Evolutionary conservation across 2,113 vertebrate species (phyloP).

Genomic region (Pyxicephalus adspersus): DNA sequence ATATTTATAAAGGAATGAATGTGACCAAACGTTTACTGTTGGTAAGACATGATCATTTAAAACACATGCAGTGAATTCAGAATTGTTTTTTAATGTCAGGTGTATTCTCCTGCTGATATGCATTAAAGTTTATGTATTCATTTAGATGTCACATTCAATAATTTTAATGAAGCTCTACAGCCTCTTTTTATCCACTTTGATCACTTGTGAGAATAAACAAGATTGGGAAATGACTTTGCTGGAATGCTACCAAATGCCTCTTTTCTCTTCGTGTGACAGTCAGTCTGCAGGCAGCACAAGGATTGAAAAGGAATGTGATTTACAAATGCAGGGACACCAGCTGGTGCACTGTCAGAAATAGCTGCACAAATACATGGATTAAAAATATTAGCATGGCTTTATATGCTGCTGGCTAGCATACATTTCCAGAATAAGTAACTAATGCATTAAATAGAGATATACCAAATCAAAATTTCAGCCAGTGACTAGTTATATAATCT

Average conservation of each 20-base stretch:
- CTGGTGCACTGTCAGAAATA: slow-evolving; percentile 12
- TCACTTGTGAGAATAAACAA: slow-evolving; percentile 1
- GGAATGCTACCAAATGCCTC: slow-evolving; percentile 8
- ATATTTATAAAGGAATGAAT: no score
- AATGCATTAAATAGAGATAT: no score
- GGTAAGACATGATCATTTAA: no score
- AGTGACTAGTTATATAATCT: no score
- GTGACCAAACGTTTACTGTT: no score
- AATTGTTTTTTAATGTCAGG: no score
- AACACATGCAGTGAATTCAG: no score
- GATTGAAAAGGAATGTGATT: slow-evolving; percentile 29
- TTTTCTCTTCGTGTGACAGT: slow-evolving; percentile 13
- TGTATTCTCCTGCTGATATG: no score
- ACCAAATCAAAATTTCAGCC: no score
- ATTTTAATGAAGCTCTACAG: background rate
- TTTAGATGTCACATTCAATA: no score
- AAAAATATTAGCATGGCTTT: slow-evolving; percentile 31
- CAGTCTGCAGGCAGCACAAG: slow-evolving; percentile 14
- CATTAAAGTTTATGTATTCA: no score
- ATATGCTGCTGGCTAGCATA: background rate
- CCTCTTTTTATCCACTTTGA: background rate
- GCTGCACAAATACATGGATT: slow-evolving; percentile 38
- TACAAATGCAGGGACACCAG: slow-evolving; percentile 41
- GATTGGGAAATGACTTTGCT: background rate
- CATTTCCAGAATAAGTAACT: background rate